phyloP scores from a whole-genome alignment of 2,888 invertebrate species.

The Tineola bisselliella region DNA sequence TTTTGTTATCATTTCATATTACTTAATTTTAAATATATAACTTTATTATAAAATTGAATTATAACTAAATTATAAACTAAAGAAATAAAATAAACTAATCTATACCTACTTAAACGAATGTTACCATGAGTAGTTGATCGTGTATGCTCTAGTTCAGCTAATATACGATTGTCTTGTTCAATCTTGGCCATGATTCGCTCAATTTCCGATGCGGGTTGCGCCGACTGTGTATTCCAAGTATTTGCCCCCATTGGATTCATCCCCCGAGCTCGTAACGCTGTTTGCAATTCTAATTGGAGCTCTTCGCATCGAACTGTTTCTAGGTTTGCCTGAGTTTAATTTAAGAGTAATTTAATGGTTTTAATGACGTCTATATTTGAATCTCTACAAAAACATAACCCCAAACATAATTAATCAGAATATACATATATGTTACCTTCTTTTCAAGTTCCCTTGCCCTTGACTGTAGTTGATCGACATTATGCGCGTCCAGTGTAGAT shows the following conservation, averaged over 20 bases:
- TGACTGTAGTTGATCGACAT: conserved; percentile 80
- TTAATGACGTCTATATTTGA: too few relatives aligned
- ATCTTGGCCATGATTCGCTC: conserved; percentile 96
- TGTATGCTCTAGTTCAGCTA: conserved; percentile 89
- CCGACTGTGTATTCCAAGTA: conserved; percentile 47
- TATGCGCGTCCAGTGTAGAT: conserved; percentile 52
- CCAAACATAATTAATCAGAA: too few relatives aligned
- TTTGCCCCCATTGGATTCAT: conserved; percentile 40
- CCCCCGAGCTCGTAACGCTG: conserved; percentile 68
- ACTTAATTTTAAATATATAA: too few relatives aligned
- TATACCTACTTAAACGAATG: conserved; percentile 1
- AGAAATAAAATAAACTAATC: neutral
- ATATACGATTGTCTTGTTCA: conserved; percentile 88
- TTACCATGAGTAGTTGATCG: conserved; percentile 75
- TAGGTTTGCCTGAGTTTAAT: conserved; percentile 64
- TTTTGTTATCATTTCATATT: too few relatives aligned
- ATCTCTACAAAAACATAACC: too few relatives aligned
- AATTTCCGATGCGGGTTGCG: conserved; percentile 76
- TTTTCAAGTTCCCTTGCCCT: conserved; percentile 91
- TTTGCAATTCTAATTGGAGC: conserved; percentile 85
- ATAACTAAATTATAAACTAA: too few relatives aligned
- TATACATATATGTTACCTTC: conserved; percentile 81
- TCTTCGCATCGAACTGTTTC: conserved; percentile 85
- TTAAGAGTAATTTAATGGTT: too few relatives aligned
- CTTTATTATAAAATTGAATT: too few relatives aligned